These are phyloP conservation scores for Gallinago paraguaiae DNA, from an alignment of 2,113 vertebrate genomes.

Conservation along the genomic window DNA sequence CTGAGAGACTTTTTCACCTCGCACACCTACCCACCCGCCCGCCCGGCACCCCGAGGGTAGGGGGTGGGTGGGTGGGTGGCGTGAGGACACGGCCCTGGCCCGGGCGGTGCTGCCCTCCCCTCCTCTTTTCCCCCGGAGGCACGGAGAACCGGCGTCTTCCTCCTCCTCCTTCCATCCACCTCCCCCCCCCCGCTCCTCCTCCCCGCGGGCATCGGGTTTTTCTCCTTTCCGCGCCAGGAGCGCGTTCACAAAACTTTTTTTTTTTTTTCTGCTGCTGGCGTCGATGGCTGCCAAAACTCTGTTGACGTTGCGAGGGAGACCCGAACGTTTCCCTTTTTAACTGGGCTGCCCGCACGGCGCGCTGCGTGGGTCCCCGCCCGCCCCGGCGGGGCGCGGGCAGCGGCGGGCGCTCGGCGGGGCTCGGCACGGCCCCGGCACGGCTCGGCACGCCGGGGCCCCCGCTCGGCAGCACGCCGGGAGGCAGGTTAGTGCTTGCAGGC, in stretches of 20 bases:
- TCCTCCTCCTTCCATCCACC: not conserved
- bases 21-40: not conserved
- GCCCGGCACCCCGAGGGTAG: not conserved
- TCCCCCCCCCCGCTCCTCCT: not conserved
- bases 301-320: slow-evolving; percentile 57
- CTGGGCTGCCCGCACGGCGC: not conserved
- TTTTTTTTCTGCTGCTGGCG: slow-evolving; percentile 29
- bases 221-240: slow-evolving; percentile 43
- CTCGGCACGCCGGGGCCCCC: not conserved
- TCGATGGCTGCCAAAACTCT: slow-evolving; percentile 49
- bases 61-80: not conserved
- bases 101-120: not conserved
- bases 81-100: not conserved
- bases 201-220: slow-evolving; percentile 42
- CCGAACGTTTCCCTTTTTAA: slow-evolving; percentile 49
- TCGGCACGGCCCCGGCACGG: not conserved
- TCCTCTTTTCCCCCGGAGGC: not conserved
- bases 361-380: slow-evolving; percentile 12
- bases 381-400: not conserved
- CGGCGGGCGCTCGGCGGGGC: not conserved
- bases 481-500: slow-evolving; percentile 68
- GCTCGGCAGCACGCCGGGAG: not conserved
- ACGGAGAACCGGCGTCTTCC: not conserved
- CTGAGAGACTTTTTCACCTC: not conserved
- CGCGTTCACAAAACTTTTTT: slow-evolving; percentile 35